These are phyloP conservation scores for Notocelia uddmanniana DNA, from an alignment of 2,888 invertebrate species.

Conservation along the genomic window DNA sequence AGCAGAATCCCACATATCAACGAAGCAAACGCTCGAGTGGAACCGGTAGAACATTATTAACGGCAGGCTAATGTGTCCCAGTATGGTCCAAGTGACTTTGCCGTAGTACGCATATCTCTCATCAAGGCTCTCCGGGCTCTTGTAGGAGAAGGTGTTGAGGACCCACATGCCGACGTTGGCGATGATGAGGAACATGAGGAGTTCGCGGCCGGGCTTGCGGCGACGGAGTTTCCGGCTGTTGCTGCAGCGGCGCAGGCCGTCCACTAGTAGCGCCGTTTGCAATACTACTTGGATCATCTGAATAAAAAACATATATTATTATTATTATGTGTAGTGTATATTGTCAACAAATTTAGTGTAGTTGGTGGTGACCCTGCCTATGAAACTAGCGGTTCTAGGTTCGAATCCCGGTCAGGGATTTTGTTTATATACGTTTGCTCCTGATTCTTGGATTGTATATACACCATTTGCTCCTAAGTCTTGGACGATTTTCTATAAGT, in stretches of 20 bases:
- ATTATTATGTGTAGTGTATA: background rate
- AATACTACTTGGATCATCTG: conserved; percentile 90
- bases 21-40: conserved; percentile 92
- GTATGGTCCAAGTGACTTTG: conserved; percentile 89
- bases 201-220: conserved; percentile 90
- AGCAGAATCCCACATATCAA: conserved; percentile 92
- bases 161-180: conserved; percentile 92
- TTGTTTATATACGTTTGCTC: no score
- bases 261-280: conserved; percentile 91
- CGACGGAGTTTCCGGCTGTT: conserved; percentile 87
- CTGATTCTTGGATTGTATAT: no score
- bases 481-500: no score
- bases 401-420: no score
- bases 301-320: conserved; percentile 49
- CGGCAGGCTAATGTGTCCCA: conserved; percentile 90
- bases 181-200: conserved; percentile 91
- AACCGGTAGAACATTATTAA: conserved; percentile 92
- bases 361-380: no score
- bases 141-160: conserved; percentile 89
- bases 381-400: no score
- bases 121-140: conserved; percentile 80
- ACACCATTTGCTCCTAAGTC: no score
- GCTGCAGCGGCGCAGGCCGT: conserved; percentile 90
- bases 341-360: no score
- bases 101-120: conserved; percentile 89